Evolutionary conservation across 2,113 vertebrate genomes (phyloP).

Genomic region (Pipra filicauda): DNA sequence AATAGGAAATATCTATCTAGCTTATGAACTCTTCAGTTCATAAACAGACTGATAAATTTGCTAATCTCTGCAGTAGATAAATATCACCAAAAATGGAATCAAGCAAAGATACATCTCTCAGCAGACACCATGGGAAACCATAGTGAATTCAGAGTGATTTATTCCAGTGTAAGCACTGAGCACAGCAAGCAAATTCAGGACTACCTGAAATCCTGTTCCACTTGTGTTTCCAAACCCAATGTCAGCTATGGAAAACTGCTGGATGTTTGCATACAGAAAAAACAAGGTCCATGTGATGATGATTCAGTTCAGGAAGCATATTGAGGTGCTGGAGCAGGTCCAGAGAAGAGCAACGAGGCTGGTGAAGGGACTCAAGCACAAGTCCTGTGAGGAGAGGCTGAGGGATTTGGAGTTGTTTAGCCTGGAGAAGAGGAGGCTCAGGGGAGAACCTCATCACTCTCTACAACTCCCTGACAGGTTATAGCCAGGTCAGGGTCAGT

Average conservation of each 20-base stretch:
- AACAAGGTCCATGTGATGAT: rapidly evolving
- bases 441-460: too few species aligned
- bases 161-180: background rate
- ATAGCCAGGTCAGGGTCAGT: too few species aligned
- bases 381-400: too few species aligned
- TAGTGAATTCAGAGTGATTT: background rate
- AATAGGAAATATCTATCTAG: background rate
- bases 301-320: background rate
- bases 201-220: background rate
- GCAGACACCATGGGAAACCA: background rate
- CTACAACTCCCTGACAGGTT: too few species aligned
- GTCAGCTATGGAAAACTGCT: background rate
- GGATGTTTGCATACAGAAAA: background rate
- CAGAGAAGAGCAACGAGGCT: too few species aligned
- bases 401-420: too few species aligned
- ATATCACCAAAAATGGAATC: background rate
- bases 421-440: too few species aligned
- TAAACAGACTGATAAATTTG: background rate
- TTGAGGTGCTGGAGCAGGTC: too few species aligned
- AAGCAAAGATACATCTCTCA: background rate
- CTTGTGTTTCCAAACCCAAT: background rate
- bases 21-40: background rate
- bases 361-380: too few species aligned
- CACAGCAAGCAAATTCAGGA: background rate
- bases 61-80: background rate